Base-by-base conservation (phyloP, 2,113 vertebrate species). In the Sisor rabdophorus region DNA sequence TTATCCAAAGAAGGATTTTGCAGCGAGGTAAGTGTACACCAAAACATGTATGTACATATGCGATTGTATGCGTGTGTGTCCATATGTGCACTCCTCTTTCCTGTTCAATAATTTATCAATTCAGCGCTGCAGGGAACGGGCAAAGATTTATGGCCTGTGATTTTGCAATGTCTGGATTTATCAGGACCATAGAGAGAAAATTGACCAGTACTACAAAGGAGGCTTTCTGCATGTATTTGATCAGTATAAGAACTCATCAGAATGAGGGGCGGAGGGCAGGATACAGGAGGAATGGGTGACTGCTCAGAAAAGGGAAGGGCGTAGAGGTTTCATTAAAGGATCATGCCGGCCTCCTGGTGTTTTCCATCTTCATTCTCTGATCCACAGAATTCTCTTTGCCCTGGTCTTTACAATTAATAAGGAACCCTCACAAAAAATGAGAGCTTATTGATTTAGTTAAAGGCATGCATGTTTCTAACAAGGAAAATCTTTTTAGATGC, bases 351-450 rank as follows among this genome's bases (percentile, higher is more conserved):
- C 92, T 92, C 92, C 92, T 91, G 91, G 91, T 92, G 92, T 89
- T 92, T 92, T 92, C 91, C 91, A 91, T 93, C 93, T 94, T 93
- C 91, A 93, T 94, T 93, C 90, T 89, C 90, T 89, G 90, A 91
- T 89, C 90, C 50, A 64, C 89, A 44, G 65, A 89, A 92, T 89
- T 89, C 92, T 93, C 93, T 93, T 91, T 82, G 82, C 89, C 89
- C 92, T 92, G 89, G 91, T 90, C 91, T 56, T 89, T 89, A 91
- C 92, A 91, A 93, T 94, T 95, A 94, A 94, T 95, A 94, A 93
- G 92, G 93, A 94, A 94, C 92, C 92, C 93, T 94, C 94, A 94
- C 91, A 92, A 94, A 94, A 94, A 94, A 94, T 94, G 93, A 94
- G 92, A 93, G 91, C 94, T 94, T 94, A 95, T 95, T 94, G 94